Conservation (phyloP, 2,888 invertebrate genomes). For the Pheosia tremula region DNA sequence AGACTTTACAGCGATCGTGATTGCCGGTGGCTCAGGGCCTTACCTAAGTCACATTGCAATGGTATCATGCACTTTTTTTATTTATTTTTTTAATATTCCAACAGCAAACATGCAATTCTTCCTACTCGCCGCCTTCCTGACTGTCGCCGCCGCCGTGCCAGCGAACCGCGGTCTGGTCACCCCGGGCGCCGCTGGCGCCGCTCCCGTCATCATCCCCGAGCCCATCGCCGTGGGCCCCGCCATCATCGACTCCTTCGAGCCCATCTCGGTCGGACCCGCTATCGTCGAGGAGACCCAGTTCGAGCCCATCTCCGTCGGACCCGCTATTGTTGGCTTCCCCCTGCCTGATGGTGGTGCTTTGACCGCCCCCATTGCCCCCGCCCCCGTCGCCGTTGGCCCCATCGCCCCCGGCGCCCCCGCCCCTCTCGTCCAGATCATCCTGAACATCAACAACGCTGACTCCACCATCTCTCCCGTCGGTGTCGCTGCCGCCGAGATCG, state of each 20-base stretch:
- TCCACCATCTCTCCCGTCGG: too few species aligned
- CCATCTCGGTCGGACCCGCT: slow-evolving; percentile 41
- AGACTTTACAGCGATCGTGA: too few species aligned
- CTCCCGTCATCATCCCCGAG: slow-evolving; percentile 26
- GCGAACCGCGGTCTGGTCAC: slow-evolving; percentile 32
- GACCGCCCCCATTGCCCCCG: slow-evolving; percentile 15
- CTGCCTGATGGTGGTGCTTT: slow-evolving; percentile 22
- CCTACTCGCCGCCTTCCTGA: slow-evolving; percentile 33
- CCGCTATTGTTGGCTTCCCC: slow-evolving; percentile 31
- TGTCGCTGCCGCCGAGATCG: slow-evolving; percentile 7
- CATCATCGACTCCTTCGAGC: slow-evolving; percentile 11
- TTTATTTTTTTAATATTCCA: neutral
- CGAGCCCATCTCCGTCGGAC: slow-evolving; percentile 32
- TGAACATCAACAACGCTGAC: slow-evolving; percentile 48
- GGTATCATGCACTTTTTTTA: too few species aligned
- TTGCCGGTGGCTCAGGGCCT: too few species aligned
- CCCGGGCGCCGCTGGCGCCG: slow-evolving; percentile 30
- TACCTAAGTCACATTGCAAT: too few species aligned
- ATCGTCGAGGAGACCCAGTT: slow-evolving; percentile 18
- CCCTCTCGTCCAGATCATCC: slow-evolving; percentile 46
- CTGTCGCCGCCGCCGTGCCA: slow-evolving; percentile 39
- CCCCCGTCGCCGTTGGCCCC: slow-evolving; percentile 15
- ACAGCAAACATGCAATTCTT: slow-evolving; percentile 36
- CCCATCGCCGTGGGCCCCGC: slow-evolving; percentile 28
- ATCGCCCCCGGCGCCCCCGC: slow-evolving; percentile 18